These are phyloP conservation scores for Chunga burmeisteri DNA, from an alignment of 2,113 vertebrate species.

Conservation along the genomic window DNA sequence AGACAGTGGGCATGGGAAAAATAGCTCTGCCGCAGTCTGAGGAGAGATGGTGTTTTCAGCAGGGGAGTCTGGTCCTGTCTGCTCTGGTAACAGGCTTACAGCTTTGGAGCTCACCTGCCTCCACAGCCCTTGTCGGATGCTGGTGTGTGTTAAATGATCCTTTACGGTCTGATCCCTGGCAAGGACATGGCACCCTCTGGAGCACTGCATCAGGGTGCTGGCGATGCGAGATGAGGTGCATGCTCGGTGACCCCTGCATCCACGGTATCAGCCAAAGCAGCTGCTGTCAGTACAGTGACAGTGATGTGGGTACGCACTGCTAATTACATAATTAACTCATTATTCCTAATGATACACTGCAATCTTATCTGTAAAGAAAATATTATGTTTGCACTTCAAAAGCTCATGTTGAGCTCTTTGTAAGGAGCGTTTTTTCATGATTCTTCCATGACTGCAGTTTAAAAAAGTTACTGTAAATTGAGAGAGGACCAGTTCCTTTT, in stretches of 20 bases:
- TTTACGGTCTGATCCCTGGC: accelerated
- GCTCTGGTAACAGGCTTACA: neutral
- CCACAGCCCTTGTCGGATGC: accelerated
- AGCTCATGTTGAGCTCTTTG: neutral
- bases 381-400: slow-evolving; percentile 35
- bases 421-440: neutral
- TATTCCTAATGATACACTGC: neutral
- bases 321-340: neutral
- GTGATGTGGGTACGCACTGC: neutral
- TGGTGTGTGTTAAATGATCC: neutral
- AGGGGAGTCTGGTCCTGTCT: neutral
- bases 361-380: slow-evolving; percentile 33
- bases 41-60: neutral
- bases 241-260: neutral
- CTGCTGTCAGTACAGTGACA: neutral
- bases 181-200: neutral
- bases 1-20: neutral
- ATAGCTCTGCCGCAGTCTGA: neutral
- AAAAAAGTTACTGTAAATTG: neutral
- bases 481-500: neutral
- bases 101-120: neutral
- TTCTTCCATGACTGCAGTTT: neutral
- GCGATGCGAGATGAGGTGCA: accelerated
- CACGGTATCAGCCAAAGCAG: neutral
- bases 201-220: neutral